Evolutionary conservation across 2,888 invertebrate genomes (phyloP), one percentile per base, ranked within the genome.

Genomic region (Drosophila hamatofila): DNA sequence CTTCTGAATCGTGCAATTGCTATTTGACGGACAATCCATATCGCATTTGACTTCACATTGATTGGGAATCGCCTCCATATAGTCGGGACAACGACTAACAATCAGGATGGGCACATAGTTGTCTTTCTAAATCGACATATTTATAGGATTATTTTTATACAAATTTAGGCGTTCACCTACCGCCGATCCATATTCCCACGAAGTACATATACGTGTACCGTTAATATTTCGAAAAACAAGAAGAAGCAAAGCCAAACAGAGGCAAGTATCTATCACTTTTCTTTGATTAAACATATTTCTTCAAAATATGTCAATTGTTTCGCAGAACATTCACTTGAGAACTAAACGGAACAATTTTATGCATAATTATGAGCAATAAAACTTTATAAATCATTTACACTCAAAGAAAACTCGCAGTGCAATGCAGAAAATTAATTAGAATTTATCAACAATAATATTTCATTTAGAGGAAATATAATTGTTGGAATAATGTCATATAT

Each of bases 31-130:
- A 64, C 78, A 76, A 2, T 61, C 58, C 37, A 59, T 11, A 30
- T 64, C 61, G 25, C 76, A 76, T 18, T n/a, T 41, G 46, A 37
- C 52, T 1, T n/a, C 25, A 37, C 73, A 72, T 27, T 46, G 14
- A 2, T 6, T 16, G 16, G 0, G 5, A n/a, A 42, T 30, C 11
- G 11, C n/a, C 9, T 11, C 25, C 23, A 14, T 44, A 54, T 65
- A 51, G 16, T 68, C 76, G 0, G 59, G 51, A 18, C 76, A 77
- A 35, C 41, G 60, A 9, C 14, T 25, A 0, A 23, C 18, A 6
- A 44, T 18, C 5, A 62, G 14, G 1, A 37, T 27, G 0, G 78
- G 78, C 48, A 41, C 21, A 57, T 60, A 75, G 33, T n/a, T 11
- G 5, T 12, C 6, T 49, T 30, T 18, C 48, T 49, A 30, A 12